Conservation (phyloP, 2,888 invertebrate species). For the Tortrix viridana region DNA sequence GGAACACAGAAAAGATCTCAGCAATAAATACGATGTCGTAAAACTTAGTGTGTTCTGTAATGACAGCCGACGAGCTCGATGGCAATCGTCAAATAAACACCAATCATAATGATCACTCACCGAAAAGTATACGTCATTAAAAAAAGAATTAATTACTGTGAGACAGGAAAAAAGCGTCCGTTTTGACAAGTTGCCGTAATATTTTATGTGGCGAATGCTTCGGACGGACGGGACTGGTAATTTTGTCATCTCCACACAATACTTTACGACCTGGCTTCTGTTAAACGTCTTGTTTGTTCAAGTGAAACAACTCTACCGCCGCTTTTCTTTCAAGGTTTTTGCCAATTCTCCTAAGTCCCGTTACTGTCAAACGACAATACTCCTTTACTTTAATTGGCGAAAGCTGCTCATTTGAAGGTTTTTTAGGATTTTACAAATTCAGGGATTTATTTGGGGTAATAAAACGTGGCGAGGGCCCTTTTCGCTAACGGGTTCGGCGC, state of each 20-base stretch:
- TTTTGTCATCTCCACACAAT: conserved; percentile 21
- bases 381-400: conserved; percentile 43
- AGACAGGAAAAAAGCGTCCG: conserved; percentile 29
- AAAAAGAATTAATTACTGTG: conserved; percentile 27
- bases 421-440: conserved; percentile 39
- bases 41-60: conserved; percentile 55
- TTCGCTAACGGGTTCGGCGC: conserved; percentile 57
- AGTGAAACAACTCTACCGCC: conserved; percentile 30
- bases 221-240: conserved; percentile 17
- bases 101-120: conserved; percentile 45
- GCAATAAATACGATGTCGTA: conserved; percentile 62
- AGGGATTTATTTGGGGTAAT: conserved; percentile 61
- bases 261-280: conserved; percentile 23
- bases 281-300: conserved; percentile 25
- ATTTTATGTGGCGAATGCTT: conserved; percentile 26
- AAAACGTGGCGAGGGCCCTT: conserved; percentile 59
- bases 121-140: conserved; percentile 41
- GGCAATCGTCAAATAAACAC: conserved; percentile 59
- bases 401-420: conserved; percentile 43
- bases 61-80: conserved; percentile 50
- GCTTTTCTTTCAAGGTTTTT: conserved; percentile 28
- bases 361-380: conserved; percentile 41
- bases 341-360: conserved; percentile 39
- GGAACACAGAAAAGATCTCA: conserved; percentile 49
- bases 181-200: conserved; percentile 32